These are phyloP conservation scores for Aptenodytes patagonicus DNA, from an alignment of 2,113 vertebrate genomes.

Conservation along the genomic window DNA sequence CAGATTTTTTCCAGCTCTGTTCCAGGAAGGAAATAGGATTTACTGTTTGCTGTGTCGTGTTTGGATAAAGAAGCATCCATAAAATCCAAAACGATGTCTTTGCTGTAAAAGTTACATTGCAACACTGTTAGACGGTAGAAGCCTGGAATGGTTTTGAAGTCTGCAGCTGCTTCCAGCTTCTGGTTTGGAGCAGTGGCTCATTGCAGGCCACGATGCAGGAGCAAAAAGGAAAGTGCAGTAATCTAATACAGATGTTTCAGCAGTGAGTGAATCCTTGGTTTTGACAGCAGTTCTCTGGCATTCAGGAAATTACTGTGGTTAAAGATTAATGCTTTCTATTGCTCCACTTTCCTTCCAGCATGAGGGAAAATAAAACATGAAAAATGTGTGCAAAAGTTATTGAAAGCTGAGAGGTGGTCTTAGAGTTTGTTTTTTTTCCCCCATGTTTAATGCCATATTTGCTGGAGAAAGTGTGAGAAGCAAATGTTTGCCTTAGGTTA, in stretches of 20 bases:
- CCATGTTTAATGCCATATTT: not conserved
- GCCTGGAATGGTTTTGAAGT: not conserved
- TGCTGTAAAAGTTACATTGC: not conserved
- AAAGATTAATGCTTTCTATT: conserved; percentile 16
- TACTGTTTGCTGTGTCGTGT: not conserved
- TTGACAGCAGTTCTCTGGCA: conserved; percentile 42
- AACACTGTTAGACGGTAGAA: not conserved
- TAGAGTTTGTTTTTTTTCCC: not conserved
- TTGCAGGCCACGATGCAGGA: not conserved
- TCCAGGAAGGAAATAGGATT: not conserved
- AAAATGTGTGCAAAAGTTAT: not conserved
- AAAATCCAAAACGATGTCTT: not conserved
- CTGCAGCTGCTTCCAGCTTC: not conserved
- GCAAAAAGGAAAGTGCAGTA: not conserved
- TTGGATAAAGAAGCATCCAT: not conserved
- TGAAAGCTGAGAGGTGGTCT: not conserved
- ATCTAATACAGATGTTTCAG: conserved; percentile 46
- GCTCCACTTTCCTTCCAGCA: conserved; percentile 1
- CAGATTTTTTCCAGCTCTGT: not conserved
- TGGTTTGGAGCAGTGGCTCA: not conserved
- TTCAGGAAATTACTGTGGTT: conserved; percentile 57
- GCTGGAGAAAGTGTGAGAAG: not conserved
- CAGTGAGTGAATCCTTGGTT: not conserved
- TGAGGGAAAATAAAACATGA: not conserved
- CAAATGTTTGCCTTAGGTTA: not conserved